These are phyloP conservation scores for Ostrea denselamellosa DNA, from an alignment of 1,140 invertebrate species.

Conservation along the genomic window DNA sequence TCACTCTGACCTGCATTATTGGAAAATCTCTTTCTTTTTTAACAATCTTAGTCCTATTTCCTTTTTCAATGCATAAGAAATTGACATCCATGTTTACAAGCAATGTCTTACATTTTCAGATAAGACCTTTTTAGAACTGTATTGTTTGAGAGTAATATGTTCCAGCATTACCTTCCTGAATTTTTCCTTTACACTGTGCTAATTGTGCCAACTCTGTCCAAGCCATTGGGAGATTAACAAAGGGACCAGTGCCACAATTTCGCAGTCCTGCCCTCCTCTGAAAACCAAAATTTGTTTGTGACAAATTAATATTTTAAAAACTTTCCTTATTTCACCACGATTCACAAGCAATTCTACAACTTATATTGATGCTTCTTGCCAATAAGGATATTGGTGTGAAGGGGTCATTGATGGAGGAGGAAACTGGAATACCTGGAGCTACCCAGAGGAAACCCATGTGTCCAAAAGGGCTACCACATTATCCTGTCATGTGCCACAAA, in stretches of 20 bases:
- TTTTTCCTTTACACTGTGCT: slow-evolving; percentile 77
- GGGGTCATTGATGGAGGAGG: no score
- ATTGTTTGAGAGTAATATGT: not conserved
- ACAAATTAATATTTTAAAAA: not conserved
- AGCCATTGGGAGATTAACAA: slow-evolving; percentile 76
- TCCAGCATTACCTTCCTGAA: slow-evolving; percentile 74
- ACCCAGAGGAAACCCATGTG: no score
- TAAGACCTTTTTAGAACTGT: not conserved
- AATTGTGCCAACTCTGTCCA: slow-evolving; percentile 78
- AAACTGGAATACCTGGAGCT: no score
- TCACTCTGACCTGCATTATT: not conserved
- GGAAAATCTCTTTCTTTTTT: not conserved
- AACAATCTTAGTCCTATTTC: not conserved
- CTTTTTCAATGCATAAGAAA: no score
- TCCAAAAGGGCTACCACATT: no score
- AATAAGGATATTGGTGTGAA: no score
- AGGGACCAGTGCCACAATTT: slow-evolving; percentile 66
- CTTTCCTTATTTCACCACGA: not conserved
- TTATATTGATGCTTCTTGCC: no score
- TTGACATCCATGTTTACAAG: no score
- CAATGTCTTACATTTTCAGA: not conserved
- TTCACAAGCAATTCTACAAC: no score
- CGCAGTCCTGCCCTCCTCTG: slow-evolving; percentile 74
- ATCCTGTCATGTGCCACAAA: no score
- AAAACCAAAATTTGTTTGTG: not conserved